Conservation (phyloP, 2,797 vertebrate species). For the Pangasius mekongensis region DNA sequence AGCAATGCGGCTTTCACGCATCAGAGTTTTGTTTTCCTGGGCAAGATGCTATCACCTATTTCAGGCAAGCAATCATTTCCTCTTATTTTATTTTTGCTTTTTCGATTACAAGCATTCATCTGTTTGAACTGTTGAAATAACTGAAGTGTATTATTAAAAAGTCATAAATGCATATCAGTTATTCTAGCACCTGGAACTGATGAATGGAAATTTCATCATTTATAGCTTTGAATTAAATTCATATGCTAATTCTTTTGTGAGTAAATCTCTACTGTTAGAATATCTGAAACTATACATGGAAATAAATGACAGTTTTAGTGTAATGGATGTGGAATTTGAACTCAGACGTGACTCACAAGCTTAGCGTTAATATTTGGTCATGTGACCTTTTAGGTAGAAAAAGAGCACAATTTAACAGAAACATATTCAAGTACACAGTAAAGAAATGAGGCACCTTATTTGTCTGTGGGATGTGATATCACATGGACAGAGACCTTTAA, state of each 20-base stretch:
- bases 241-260: background rate
- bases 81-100: conserved; percentile 18
- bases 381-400: background rate
- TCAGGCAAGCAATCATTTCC: background rate
- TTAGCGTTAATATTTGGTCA: background rate
- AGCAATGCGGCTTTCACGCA: conserved; percentile 20
- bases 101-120: background rate
- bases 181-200: background rate
- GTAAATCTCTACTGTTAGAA: background rate
- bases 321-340: background rate
- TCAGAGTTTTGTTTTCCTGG: background rate
- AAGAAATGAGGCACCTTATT: background rate
- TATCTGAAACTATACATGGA: background rate
- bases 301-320: background rate
- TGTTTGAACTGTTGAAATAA: too few relatives aligned
- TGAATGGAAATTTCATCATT: background rate
- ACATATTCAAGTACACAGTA: background rate
- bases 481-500: background rate
- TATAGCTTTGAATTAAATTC: background rate
- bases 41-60: conserved; percentile 5
- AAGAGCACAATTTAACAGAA: background rate
- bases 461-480: background rate
- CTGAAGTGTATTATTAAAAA: background rate
- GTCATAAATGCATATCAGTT: background rate
- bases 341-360: background rate